Conservation (phyloP, 2,888 invertebrate species). For the Miltochrista miniata region DNA sequence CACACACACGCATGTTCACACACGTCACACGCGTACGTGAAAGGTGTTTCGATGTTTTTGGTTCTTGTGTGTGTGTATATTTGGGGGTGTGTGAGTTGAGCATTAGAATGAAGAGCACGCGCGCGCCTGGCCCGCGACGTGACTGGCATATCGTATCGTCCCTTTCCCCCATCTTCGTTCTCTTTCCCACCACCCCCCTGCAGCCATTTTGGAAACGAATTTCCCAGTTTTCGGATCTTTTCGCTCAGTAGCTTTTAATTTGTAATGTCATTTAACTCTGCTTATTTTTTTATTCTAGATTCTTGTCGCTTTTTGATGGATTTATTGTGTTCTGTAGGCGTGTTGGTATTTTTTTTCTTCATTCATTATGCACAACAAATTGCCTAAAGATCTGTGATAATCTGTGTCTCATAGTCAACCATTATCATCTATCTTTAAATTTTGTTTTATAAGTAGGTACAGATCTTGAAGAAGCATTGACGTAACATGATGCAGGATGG, state of each 20-base stretch:
- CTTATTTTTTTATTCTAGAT: conserved; percentile 39
- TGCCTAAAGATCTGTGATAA: too few species aligned
- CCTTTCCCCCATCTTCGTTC: conserved; percentile 73
- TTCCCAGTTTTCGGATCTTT: conserved; percentile 79
- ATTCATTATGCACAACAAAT: too few species aligned
- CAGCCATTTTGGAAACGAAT: conserved; percentile 79
- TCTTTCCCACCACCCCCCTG: conserved; percentile 71
- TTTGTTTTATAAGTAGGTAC: neutral
- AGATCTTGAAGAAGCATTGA: too few species aligned
- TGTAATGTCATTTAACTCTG: conserved; percentile 69
- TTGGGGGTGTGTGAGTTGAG: conserved; percentile 67
- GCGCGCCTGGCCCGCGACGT: conserved; percentile 80
- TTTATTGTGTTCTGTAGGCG: conserved; percentile 20
- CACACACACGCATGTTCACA: conserved; percentile 19
- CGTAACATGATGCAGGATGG: too few species aligned
- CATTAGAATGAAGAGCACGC: conserved; percentile 81
- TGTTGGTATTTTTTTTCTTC: neutral
- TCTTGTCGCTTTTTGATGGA: conserved; percentile 40
- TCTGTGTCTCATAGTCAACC: too few species aligned
- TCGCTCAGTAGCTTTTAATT: conserved; percentile 72
- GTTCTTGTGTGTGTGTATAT: conserved; percentile 51
- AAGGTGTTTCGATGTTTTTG: conserved; percentile 62
- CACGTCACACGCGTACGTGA: conserved; percentile 34
- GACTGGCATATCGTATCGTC: conserved; percentile 81
- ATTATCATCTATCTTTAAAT: neutral